Conservation (phyloP, 2,888 invertebrate species). For the Eumerus sabulonum region DNA sequence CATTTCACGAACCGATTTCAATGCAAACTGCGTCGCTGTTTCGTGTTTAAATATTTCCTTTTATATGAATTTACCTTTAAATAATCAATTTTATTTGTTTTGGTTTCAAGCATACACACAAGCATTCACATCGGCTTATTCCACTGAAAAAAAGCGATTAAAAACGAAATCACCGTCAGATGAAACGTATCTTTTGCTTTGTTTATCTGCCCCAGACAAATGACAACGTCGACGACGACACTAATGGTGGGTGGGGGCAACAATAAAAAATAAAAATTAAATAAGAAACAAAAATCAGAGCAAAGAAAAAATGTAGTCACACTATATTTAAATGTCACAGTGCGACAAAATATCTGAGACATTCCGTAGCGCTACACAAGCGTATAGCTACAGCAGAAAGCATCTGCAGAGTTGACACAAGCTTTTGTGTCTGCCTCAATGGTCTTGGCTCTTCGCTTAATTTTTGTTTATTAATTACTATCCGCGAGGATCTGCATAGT, state of each 20-base stretch:
- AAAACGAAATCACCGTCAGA: neutral
- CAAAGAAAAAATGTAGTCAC: slow-evolving; percentile 25
- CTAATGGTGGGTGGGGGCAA: slow-evolving; percentile 7
- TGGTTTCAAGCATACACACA: neutral
- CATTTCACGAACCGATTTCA: too few species aligned
- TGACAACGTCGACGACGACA: neutral
- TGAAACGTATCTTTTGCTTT: slow-evolving; percentile 26
- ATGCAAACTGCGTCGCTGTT: too few species aligned
- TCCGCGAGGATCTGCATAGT: neutral
- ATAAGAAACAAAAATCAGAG: slow-evolving; percentile 10
- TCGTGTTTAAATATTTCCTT: neutral
- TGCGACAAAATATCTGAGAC: slow-evolving; percentile 35
- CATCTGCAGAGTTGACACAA: slow-evolving; percentile 48
- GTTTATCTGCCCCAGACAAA: slow-evolving; percentile 16
- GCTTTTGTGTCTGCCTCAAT: slow-evolving; percentile 30
- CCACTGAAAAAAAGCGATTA: neutral
- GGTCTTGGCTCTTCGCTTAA: slow-evolving; percentile 12
- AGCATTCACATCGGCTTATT: slow-evolving; percentile 9
- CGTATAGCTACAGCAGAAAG: slow-evolving; percentile 4
- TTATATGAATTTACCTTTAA: slow-evolving; percentile 14
- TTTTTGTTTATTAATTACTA: slow-evolving; percentile 19
- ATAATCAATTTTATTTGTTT: slow-evolving; percentile 30
- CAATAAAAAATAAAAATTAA: slow-evolving; percentile 15
- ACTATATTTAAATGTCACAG: slow-evolving; percentile 35
- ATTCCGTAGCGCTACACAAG: neutral